Conservation (phyloP, 2,113 vertebrate genomes). For the Crotophaga sulcirostris region DNA sequence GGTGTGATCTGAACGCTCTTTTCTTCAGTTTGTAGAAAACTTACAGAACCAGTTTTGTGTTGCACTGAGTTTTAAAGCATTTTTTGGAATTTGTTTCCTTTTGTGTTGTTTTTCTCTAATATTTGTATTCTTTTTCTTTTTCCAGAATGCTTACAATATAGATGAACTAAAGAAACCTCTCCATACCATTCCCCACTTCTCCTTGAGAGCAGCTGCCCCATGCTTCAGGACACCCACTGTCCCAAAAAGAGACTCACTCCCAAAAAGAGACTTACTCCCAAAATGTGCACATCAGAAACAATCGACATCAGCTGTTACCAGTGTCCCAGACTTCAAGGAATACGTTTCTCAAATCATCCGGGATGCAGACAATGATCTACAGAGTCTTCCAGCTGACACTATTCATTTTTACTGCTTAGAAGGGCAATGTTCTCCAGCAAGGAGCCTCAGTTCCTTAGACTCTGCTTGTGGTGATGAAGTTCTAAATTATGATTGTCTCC, state of each 20-base stretch:
- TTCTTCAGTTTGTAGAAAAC: neutral
- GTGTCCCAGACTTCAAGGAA: constrained; percentile 78
- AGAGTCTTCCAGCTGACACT: constrained; percentile 76
- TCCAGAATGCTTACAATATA: constrained; percentile 85
- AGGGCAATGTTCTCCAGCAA: constrained; percentile 75
- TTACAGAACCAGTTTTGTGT: neutral
- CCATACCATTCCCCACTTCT: constrained; percentile 78
- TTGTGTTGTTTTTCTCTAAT: neutral
- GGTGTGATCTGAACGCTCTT: neutral
- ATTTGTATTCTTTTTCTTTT: neutral
- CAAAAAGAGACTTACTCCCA: constrained; percentile 68
- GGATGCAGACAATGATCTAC: constrained; percentile 81
- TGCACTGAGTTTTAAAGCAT: neutral
- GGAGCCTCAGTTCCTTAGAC: constrained; percentile 86
- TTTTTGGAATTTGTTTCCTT: neutral
- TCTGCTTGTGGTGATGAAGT: constrained; percentile 70
- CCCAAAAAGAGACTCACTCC: constrained; percentile 76
- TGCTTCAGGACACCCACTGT: constrained; percentile 74
- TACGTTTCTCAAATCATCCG: constrained; percentile 81
- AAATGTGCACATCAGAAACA: constrained; percentile 57
- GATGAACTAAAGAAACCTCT: constrained; percentile 85
- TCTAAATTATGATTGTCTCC: constrained; percentile 72
- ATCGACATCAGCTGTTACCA: constrained; percentile 65
- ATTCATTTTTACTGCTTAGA: constrained; percentile 83
- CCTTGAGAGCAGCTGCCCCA: constrained; percentile 76